These are phyloP conservation scores for Clarias platycephalus DNA, from an alignment of 2,797 vertebrate genomes.

Conservation along the genomic window DNA sequence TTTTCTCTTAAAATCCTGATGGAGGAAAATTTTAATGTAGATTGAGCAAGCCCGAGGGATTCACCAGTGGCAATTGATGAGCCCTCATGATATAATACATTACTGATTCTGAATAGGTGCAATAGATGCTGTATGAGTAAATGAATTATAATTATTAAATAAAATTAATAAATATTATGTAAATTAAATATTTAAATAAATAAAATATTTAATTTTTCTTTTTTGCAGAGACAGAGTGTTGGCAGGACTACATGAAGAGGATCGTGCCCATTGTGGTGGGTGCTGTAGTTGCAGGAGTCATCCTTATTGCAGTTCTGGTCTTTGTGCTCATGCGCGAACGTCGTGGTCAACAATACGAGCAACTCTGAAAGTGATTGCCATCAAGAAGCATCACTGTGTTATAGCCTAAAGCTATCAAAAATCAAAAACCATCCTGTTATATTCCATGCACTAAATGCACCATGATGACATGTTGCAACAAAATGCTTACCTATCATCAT, in stretches of 20 bases:
- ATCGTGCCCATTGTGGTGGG: constrained; percentile 72
- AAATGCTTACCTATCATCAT: not conserved
- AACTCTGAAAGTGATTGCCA: constrained; percentile 65
- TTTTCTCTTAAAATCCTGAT: not conserved
- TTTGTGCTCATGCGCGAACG: constrained; percentile 77
- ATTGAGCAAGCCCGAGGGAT: not conserved
- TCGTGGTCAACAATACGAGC: constrained; percentile 72
- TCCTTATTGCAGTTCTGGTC: constrained; percentile 71
- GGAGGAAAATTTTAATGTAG: not conserved
- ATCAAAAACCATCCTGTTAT: not conserved
- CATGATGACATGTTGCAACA: not conserved
- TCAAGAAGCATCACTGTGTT: not conserved
- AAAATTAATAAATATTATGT: no score
- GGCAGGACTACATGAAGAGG: constrained; percentile 73
- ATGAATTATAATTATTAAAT: not conserved
- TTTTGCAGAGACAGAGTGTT: constrained; percentile 83
- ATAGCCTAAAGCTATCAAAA: not conserved
- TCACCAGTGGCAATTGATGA: not conserved
- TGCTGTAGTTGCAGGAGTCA: constrained; percentile 69
- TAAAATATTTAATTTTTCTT: not conserved
- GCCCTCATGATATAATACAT: not conserved
- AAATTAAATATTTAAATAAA: no score
- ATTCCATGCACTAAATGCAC: not conserved
- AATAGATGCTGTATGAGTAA: not conserved
- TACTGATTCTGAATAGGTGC: not conserved